Evolutionary conservation across 1,140 invertebrate species (phyloP), one percentile per base, ranked within the genome.

Genomic region (Drosophila suzukii): DNA sequence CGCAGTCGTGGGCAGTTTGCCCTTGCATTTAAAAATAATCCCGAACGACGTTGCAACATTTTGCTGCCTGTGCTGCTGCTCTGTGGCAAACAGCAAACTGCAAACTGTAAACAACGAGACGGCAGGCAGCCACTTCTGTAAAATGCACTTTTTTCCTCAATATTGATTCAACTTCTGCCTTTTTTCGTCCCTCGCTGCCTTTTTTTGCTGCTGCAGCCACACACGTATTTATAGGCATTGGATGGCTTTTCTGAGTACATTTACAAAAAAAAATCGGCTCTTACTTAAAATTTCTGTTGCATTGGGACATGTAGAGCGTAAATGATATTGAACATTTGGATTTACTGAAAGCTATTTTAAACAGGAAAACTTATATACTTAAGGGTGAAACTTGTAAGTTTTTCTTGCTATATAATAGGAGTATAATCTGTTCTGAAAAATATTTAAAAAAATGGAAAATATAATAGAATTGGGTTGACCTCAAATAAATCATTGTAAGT

Each of bases 11-110:
- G 81, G 81, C 82, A 85, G 78, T 62, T 77, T 81, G 81, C 78
- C 81, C 81, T 85, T 85, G 81, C 78, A 62, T 86, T 86, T 86
- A 85, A 86, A 85, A 85, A 85, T 85, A 85, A 86, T 79, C 75
- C 67, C 53, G 56, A 84, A 83, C 71, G 55, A 50, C 72, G 80
- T 76, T 55, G 73, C 73, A 66, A 73, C 78, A 80, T 70, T 58
- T 39, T 27, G 54, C 51, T 68, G 62, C 66, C 66, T 47, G 46
- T 36, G 43, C 36, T 27, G 24, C 46, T 27, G 46, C 43, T 62
- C 15, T 67, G 63, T 27, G 66, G 63, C 62, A 68, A 67, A 32
- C 58, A 51, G 47, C 49, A 47, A 68, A 56, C 67, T 60, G 70
- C 34, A 71, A 71, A 66, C 47, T 68, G 46, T 68, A 70, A 71